A percentile compares a stretch with the other conserved stretches of the same genome.
Conservation (phyloP, 2,888 invertebrate genomes). For the Stenichneumon culpator region DNA sequence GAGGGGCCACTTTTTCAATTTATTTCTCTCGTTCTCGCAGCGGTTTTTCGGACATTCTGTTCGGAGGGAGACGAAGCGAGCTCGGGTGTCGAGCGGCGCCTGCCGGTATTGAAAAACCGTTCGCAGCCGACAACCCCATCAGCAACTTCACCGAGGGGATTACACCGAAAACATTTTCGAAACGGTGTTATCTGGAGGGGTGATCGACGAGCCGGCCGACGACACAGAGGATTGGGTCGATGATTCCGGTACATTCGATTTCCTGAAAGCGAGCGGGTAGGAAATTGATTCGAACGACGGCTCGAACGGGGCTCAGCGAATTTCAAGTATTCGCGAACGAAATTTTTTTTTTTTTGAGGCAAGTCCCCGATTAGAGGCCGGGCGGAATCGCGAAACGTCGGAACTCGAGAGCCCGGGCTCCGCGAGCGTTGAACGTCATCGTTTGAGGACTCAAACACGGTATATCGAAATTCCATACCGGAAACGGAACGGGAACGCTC, state of each 20-base stretch:
- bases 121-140: slow-evolving; percentile 20
- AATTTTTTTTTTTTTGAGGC: slow-evolving; percentile 51
- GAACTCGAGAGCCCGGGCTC: slow-evolving; percentile 23
- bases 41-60: background rate
- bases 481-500: background rate
- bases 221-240: slow-evolving; percentile 57
- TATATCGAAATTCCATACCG: slow-evolving; percentile 24
- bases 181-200: slow-evolving; percentile 69
- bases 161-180: slow-evolving; percentile 21
- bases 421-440: background rate
- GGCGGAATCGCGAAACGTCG: slow-evolving; percentile 5
- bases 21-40: slow-evolving; percentile 17
- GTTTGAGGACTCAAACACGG: slow-evolving; percentile 9
- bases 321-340: slow-evolving; percentile 56
- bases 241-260: slow-evolving; percentile 76
- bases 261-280: slow-evolving; percentile 73
- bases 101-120: background rate
- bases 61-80: background rate
- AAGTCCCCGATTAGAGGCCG: slow-evolving; percentile 9
- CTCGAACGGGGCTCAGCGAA: slow-evolving; percentile 53
- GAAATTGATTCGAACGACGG: slow-evolving; percentile 74
- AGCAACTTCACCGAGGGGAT: slow-evolving; percentile 5
- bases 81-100: background rate
- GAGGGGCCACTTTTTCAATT: background rate
- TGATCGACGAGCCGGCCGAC: slow-evolving; percentile 66